Evolutionary conservation across 2,888 invertebrate species (phyloP).

Genomic region (Phytoseiulus persimilis): DNA sequence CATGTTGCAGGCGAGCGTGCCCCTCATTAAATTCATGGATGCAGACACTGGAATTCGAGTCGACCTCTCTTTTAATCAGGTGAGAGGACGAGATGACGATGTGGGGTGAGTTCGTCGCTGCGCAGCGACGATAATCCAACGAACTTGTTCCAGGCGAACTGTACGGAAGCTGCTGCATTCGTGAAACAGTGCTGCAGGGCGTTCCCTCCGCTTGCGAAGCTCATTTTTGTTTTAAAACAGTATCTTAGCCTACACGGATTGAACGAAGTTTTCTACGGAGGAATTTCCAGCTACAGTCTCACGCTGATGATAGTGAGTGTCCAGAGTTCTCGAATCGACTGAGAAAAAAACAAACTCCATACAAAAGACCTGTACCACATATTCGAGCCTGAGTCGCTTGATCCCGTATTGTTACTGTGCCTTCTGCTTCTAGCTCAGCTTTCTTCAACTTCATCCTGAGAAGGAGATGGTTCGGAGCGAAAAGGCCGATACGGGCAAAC

Average conservation of each 20-base stretch:
- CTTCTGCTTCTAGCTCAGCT: background rate
- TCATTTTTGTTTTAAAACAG: conserved; percentile 27
- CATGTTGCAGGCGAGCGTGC: background rate
- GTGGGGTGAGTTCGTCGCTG: too few species aligned
- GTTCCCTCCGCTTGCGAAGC: conserved; percentile 14
- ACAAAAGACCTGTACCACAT: background rate
- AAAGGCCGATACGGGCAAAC: background rate
- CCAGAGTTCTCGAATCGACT: background rate
- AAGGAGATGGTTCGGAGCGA: conserved; percentile 24
- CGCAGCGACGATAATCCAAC: too few species aligned
- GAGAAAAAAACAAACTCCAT: too few species aligned
- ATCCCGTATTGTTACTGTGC: background rate
- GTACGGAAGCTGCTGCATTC: conserved; percentile 19
- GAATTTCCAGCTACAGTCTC: conserved; percentile 30
- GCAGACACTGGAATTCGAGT: conserved; percentile 6
- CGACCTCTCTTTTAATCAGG: conserved; percentile 36
- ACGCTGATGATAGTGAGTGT: conserved; percentile 20
- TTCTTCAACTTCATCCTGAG: conserved; percentile 18
- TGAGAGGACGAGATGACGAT: background rate
- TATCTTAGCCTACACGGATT: conserved; percentile 18
- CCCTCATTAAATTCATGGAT: conserved; percentile 26
- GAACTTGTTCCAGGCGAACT: background rate
- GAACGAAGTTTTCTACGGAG: conserved; percentile 33
- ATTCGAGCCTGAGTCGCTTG: too few species aligned
- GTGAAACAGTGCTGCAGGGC: background rate